These are phyloP conservation scores for Cavia aperea DNA, from an alignment of 2,113 vertebrate species.

Conservation along the genomic window DNA sequence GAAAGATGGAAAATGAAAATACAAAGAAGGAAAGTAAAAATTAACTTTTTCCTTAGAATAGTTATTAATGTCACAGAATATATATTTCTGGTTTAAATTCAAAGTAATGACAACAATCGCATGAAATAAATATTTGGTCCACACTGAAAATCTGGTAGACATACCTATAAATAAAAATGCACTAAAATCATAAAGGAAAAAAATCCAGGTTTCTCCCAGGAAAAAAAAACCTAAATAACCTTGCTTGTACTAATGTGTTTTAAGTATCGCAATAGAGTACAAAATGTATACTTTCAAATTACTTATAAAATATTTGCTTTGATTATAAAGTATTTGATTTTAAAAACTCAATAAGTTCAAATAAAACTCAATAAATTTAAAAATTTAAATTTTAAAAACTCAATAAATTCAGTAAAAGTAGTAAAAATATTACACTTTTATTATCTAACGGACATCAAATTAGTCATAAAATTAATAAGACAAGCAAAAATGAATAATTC, in stretches of 20 bases:
- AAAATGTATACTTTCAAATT: not conserved
- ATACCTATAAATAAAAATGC: not conserved
- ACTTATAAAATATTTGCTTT: not conserved
- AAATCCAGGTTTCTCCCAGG: not conserved
- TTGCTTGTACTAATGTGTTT: not conserved
- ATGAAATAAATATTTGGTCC: not conserved
- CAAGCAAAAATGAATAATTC: not conserved
- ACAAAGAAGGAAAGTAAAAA: not conserved
- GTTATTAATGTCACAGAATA: not conserved
- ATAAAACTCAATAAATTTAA: not conserved
- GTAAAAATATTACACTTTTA: not conserved
- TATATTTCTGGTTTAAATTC: not conserved
- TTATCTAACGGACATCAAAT: not conserved
- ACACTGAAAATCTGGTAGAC: not conserved
- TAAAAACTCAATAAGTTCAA: not conserved
- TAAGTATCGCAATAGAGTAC: not conserved
- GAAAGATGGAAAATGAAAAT: not conserved
- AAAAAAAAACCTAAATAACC: not conserved
- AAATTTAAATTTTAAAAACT: not conserved
- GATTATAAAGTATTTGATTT: conserved; percentile 10
- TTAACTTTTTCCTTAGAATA: not conserved
- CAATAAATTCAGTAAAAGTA: not conserved
- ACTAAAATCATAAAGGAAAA: not conserved
- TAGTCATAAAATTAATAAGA: not conserved
- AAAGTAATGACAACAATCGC: not conserved